Conservation (phyloP, 2,888 invertebrate species). For the Drosophila prostipennis region DNA sequence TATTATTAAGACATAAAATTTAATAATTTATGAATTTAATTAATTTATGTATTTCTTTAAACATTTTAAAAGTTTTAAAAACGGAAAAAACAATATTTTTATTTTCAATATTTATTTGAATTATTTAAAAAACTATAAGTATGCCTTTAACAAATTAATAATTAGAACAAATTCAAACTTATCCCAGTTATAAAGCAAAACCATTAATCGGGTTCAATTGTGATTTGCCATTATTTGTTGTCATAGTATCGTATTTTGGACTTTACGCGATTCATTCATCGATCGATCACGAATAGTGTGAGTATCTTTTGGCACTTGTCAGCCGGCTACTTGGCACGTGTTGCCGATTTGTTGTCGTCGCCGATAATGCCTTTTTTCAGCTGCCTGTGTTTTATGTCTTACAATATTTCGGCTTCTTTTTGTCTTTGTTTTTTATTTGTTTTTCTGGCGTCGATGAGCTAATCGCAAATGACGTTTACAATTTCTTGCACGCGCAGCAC, state of each 20-base stretch:
- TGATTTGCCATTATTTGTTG: conserved; percentile 8
- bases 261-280: conserved; percentile 68
- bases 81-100: no score
- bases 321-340: conserved; percentile 62
- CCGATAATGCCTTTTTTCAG: conserved; percentile 40
- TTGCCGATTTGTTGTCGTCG: conserved; percentile 45
- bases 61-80: no score
- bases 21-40: no score
- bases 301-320: conserved; percentile 66
- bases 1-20: no score
- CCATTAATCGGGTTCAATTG: neutral
- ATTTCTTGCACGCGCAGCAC: conserved; percentile 70
- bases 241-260: conserved; percentile 53
- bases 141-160: neutral
- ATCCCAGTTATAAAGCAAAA: neutral
- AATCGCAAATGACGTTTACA: conserved; percentile 66
- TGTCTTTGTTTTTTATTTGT: conserved; percentile 34
- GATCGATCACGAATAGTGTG: conserved; percentile 74
- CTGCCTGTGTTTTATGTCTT: conserved; percentile 37
- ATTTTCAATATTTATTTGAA: no score
- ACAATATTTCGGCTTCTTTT: conserved; percentile 54
- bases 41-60: no score
- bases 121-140: no score
- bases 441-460: conserved; percentile 64
- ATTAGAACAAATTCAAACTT: no score